Percentiles rank a stretch among this genome's conserved stretches.
phyloP scores from a whole-genome alignment of 2,888 invertebrate genomes.

The Parapristionchus giblindavisi region DNA sequence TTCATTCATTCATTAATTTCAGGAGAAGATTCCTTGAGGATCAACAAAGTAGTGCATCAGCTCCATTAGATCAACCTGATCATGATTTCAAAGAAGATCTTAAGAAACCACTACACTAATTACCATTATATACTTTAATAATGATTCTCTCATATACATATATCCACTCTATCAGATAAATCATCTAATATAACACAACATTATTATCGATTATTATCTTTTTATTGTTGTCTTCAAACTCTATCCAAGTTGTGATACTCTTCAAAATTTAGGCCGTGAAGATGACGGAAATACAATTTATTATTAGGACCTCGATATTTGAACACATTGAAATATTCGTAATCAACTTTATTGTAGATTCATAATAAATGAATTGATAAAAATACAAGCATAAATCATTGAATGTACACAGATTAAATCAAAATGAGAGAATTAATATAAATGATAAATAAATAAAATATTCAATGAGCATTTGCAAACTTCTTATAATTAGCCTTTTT shows the following conservation, averaged over 20 bases:
- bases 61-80: slow-evolving; percentile 40
- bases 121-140: background rate
- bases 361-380: slow-evolving; percentile 15
- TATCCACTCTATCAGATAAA: too few relatives aligned
- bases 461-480: background rate
- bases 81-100: slow-evolving; percentile 43
- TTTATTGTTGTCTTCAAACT: too few relatives aligned
- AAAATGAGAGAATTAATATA: slow-evolving; percentile 3
- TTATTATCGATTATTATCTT: too few relatives aligned
- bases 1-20: too few relatives aligned
- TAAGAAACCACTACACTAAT: slow-evolving; percentile 38
- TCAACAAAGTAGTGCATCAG: slow-evolving; percentile 14
- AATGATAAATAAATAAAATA: background rate
- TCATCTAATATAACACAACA: too few relatives aligned
- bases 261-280: too few relatives aligned
- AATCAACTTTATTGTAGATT: slow-evolving; percentile 9
- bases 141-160: background rate
- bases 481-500: slow-evolving; percentile 51
- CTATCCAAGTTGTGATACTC: too few relatives aligned
- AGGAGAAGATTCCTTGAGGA: slow-evolving; percentile 56
- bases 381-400: background rate
- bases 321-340: background rate
- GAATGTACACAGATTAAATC: background rate
- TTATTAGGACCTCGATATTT: background rate
- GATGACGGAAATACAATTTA: too few relatives aligned